A percentile compares a stretch with the other conserved stretches of the same genome.
These are phyloP conservation scores for Hirtodrosophila cameraria DNA, from an alignment of 2,888 invertebrate genomes.

Conservation along the genomic window DNA sequence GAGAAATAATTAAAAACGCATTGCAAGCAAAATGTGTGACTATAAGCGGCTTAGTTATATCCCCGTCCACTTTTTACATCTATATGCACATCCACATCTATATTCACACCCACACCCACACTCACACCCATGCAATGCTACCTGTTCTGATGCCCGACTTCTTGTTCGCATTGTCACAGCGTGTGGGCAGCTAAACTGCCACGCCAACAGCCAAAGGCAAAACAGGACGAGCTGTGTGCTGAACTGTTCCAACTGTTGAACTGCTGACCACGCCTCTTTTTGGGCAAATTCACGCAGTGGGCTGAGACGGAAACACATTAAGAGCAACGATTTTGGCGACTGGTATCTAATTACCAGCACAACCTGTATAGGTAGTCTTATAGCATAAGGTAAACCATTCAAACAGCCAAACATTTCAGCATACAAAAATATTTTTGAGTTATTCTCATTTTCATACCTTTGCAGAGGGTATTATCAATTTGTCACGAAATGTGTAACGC, in stretches of 20 bases:
- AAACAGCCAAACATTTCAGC: too few species aligned
- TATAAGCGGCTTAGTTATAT: slow-evolving; percentile 30
- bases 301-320: slow-evolving; percentile 26
- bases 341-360: too few species aligned
- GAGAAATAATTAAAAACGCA: slow-evolving; percentile 38
- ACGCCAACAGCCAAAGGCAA: slow-evolving; percentile 20
- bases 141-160: too few species aligned
- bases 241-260: slow-evolving; percentile 12
- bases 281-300: not conserved
- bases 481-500: too few species aligned
- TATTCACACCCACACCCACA: too few species aligned
- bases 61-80: not conserved
- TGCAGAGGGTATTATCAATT: too few species aligned
- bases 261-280: slow-evolving; percentile 32
- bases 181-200: slow-evolving; percentile 29
- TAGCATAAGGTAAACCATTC: too few species aligned
- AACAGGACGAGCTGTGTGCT: not conserved
- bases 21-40: slow-evolving; percentile 38
- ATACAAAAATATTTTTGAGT: too few species aligned
- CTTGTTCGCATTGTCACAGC: slow-evolving; percentile 35
- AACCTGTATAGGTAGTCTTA: too few species aligned
- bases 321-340: slow-evolving; percentile 34
- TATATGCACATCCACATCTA: too few species aligned
- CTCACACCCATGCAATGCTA: not conserved
- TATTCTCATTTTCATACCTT: too few species aligned